A percentile compares a stretch with the other conserved stretches of the same genome.
Evolutionary conservation across 1,140 invertebrate genomes (phyloP).

Genomic region (Caenorhabditis briggsae): DNA sequence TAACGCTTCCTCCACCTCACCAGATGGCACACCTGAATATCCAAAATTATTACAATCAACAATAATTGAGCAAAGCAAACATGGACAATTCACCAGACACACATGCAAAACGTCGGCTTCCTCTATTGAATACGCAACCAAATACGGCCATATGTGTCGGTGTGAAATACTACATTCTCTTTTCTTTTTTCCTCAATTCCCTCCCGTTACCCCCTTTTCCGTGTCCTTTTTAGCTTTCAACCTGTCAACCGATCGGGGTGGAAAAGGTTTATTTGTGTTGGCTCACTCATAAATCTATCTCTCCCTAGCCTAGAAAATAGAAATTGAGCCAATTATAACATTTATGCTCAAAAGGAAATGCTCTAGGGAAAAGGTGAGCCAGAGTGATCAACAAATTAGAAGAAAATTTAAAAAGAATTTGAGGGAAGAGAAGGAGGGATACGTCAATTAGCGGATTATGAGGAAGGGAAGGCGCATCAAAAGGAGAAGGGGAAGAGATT

Average conservation of each 20-base stretch:
- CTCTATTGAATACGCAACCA: neutral
- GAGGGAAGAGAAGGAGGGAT: conserved; percentile 8
- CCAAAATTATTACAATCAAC: neutral
- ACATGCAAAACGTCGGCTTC: neutral
- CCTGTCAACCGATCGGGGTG: conserved; percentile 27
- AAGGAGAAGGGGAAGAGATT: conserved; percentile 35
- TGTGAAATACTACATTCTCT: conserved; percentile 47
- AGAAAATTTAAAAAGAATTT: conserved; percentile 6
- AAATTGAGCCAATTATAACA: conserved; percentile 48
- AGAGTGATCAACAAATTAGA: conserved; percentile 50
- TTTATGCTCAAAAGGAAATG: conserved; percentile 12
- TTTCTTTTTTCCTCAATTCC: neutral
- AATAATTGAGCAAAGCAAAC: conserved; percentile 53
- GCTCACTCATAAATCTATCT: conserved; percentile 31
- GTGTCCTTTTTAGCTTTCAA: conserved; percentile 22
- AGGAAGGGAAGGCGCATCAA: conserved; percentile 6
- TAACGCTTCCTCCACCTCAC: neutral
- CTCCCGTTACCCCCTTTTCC: neutral
- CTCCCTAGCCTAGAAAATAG: neutral
- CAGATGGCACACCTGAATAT: neutral
- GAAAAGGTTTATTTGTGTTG: conserved; percentile 37
- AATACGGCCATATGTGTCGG: neutral
- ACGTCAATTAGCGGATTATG: conserved; percentile 56
- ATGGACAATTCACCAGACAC: neutral
- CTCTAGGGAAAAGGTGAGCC: conserved; percentile 9